These are phyloP conservation scores for Elachura formosa DNA, from an alignment of 2,113 vertebrate genomes.

Conservation along the genomic window DNA sequence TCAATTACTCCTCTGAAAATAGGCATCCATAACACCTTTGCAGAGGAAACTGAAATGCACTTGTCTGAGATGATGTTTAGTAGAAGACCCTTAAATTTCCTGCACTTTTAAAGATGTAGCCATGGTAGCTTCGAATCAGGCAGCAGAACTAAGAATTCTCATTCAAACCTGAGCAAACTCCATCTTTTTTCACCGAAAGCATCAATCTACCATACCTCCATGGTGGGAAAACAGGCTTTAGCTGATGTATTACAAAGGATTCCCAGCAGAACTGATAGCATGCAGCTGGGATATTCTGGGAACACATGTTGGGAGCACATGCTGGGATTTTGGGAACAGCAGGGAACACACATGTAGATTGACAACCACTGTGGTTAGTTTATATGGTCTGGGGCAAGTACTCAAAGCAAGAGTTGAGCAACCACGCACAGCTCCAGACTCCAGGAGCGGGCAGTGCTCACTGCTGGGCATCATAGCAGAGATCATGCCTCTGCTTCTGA, in stretches of 20 bases:
- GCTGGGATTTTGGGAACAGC: slow-evolving; percentile 43
- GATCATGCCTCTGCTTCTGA: background rate
- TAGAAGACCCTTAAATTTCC: background rate
- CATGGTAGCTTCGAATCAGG: background rate
- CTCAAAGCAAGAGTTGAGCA: background rate
- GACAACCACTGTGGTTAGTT: slow-evolving; percentile 23
- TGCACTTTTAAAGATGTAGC: background rate
- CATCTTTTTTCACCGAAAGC: background rate
- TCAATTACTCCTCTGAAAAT: background rate
- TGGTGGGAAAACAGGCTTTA: slow-evolving; percentile 48
- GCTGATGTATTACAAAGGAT: slow-evolving; percentile 42
- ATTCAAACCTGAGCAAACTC: background rate
- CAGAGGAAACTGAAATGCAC: background rate
- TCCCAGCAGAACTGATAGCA: slow-evolving; percentile 56
- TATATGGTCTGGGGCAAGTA: slow-evolving; percentile 20
- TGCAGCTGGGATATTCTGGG: slow-evolving; percentile 51
- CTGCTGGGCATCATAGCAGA: background rate
- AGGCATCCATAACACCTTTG: background rate
- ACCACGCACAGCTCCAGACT: background rate
- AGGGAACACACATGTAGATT: slow-evolving; percentile 40
- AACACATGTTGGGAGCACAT: slow-evolving; percentile 52
- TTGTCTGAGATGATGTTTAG: background rate
- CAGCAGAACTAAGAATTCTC: background rate
- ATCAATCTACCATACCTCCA: background rate
- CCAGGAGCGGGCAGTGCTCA: background rate